phyloP scores from a whole-genome alignment of 2,888 invertebrate species.

The Coremacera marginata region DNA sequence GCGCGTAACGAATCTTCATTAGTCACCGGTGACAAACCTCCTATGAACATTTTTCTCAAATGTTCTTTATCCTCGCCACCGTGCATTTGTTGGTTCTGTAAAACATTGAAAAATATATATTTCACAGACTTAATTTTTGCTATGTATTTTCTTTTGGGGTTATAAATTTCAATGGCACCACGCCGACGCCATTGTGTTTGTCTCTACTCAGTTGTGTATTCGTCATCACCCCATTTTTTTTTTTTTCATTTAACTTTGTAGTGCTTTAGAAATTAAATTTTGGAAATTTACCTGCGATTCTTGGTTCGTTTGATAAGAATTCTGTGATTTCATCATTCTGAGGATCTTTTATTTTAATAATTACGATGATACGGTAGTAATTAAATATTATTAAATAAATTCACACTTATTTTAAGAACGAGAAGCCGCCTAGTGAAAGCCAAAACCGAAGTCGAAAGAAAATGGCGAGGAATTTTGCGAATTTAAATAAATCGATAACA shows the following conservation, averaged over 20 bases:
- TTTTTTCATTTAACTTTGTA: background rate
- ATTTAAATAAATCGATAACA: conserved; percentile 12
- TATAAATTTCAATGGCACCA: background rate
- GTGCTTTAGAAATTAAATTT: background rate
- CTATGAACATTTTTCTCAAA: conserved; percentile 64
- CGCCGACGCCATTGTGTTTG: conserved; percentile 12
- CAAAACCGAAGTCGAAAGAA: background rate
- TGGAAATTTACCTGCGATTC: conserved; percentile 21
- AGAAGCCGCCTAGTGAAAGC: conserved; percentile 1
- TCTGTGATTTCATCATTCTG: conserved; percentile 24
- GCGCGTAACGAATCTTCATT: conserved; percentile 56
- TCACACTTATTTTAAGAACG: background rate
- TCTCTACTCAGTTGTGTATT: background rate
- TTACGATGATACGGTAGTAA: background rate
- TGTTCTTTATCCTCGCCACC: conserved; percentile 53
- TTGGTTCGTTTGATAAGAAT: conserved; percentile 17
- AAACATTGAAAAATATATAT: background rate
- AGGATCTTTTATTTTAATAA: background rate
- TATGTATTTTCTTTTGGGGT: background rate
- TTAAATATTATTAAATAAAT: background rate
- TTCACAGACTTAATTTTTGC: background rate
- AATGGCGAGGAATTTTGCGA: background rate
- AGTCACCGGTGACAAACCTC: conserved; percentile 61
- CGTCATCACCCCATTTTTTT: background rate
- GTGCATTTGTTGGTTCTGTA: background rate